phyloP scores from a whole-genome alignment of 2,888 invertebrate genomes.

The Dusona sp. region DNA sequence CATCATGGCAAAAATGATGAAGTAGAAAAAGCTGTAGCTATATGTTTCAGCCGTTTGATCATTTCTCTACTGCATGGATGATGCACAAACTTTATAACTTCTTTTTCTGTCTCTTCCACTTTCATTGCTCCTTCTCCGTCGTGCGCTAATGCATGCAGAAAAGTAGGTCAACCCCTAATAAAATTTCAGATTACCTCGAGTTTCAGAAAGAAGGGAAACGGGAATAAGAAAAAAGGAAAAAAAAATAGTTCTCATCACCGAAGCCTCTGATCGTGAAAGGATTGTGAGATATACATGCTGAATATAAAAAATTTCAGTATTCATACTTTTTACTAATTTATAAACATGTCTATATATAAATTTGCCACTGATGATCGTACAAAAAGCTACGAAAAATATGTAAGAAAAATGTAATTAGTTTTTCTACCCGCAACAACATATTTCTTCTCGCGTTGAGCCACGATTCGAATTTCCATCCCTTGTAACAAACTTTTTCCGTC shows the following conservation, averaged over 20 bases:
- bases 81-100: slow-evolving; percentile 21
- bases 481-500: slow-evolving; percentile 34
- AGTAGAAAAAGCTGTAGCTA: slow-evolving; percentile 2
- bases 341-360: not conserved
- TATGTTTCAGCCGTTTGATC: slow-evolving; percentile 37
- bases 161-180: slow-evolving; percentile 60
- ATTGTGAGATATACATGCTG: slow-evolving; percentile 35
- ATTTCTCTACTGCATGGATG: slow-evolving; percentile 25
- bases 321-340: slow-evolving; percentile 28
- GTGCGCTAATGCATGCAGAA: slow-evolving; percentile 22
- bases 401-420: slow-evolving; percentile 62
- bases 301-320: slow-evolving; percentile 24
- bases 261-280: slow-evolving; percentile 50
- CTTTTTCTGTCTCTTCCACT: slow-evolving; percentile 1
- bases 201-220: slow-evolving; percentile 14
- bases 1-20: not conserved
- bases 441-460: not conserved
- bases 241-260: slow-evolving; percentile 7
- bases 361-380: slow-evolving; percentile 9
- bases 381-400: slow-evolving; percentile 17
- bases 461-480: slow-evolving; percentile 34
- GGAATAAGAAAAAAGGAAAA: not conserved
- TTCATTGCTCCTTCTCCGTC: not conserved
- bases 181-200: slow-evolving; percentile 61
- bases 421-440: slow-evolving; percentile 55